Percentiles rank a stretch among this genome's conserved stretches.
These are phyloP conservation scores for Teleogryllus occipitalis DNA, from an alignment of 1,140 invertebrate species.

Conservation along the genomic window DNA sequence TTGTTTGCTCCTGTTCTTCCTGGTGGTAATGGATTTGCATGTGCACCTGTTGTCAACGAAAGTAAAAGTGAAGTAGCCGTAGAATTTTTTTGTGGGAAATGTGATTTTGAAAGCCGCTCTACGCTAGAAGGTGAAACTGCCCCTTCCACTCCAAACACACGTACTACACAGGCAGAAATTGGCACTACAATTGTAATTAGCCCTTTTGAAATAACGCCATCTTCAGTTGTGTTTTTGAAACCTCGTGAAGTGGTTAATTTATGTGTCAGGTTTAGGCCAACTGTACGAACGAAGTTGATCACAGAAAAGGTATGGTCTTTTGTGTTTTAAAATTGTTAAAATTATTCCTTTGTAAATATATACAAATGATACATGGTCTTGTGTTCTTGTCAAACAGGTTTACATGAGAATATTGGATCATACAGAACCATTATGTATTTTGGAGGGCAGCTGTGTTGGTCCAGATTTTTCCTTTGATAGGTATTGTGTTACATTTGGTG, in stretches of 20 bases:
- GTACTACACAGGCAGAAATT: not conserved
- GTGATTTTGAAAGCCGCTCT: conserved; percentile 19
- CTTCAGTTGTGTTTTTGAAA: conserved; percentile 25
- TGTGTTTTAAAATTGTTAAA: not conserved
- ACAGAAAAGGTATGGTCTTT: conserved; percentile 27
- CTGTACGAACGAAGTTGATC: conserved; percentile 28
- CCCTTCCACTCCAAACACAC: not conserved
- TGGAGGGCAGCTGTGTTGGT: conserved; percentile 33
- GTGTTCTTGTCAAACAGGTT: not conserved
- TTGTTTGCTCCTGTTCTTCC: conserved; percentile 33
- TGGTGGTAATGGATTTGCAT: conserved; percentile 28
- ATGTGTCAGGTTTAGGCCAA: conserved; percentile 32
- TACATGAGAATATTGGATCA: conserved; percentile 23
- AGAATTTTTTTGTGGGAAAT: conserved; percentile 24
- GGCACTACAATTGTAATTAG: conserved; percentile 7
- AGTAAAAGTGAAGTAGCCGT: conserved; percentile 30
- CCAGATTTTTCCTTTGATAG: conserved; percentile 34
- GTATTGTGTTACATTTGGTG: conserved; percentile 32
- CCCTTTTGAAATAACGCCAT: conserved; percentile 29
- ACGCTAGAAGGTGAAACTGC: not conserved
- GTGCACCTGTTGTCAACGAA: conserved; percentile 34
- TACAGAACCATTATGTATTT: conserved; percentile 30
- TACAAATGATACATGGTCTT: no score
- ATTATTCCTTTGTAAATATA: no score
- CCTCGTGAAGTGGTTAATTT: conserved; percentile 30